Evolutionary conservation across 1,140 invertebrate species (phyloP).

Genomic region (Pseudomyrmex sp.): DNA sequence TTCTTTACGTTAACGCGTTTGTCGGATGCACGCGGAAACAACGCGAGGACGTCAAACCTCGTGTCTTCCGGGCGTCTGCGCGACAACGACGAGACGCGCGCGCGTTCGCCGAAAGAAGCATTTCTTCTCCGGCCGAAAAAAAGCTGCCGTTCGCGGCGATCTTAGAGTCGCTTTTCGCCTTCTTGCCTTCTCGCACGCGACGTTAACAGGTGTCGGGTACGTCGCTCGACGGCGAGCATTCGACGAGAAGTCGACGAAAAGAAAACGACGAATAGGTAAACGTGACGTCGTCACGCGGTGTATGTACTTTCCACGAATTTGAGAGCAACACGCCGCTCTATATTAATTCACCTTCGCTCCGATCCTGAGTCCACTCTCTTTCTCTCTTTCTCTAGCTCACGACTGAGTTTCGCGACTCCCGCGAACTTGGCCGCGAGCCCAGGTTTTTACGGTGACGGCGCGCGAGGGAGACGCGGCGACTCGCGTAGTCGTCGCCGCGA

Average conservation of each 20-base stretch:
- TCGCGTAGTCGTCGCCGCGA: slow-evolving; percentile 53
- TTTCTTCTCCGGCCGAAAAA: neutral
- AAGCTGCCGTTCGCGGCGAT: no score
- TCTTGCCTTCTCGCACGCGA: neutral
- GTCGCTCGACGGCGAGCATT: no score
- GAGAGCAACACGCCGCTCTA: neutral
- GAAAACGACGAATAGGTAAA: neutral
- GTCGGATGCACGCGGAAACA: neutral
- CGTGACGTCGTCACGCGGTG: neutral
- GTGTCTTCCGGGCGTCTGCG: neutral
- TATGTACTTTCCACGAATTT: slow-evolving; percentile 5
- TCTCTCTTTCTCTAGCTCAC: neutral
- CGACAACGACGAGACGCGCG: no score
- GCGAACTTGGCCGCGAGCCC: slow-evolving; percentile 34
- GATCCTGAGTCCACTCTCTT: neutral
- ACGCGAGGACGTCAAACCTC: neutral
- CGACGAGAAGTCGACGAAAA: neutral
- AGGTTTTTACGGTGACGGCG: slow-evolving; percentile 18
- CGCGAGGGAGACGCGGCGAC: slow-evolving; percentile 33
- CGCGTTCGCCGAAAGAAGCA: neutral
- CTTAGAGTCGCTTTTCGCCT: neutral
- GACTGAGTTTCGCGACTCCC: neutral
- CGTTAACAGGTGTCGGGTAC: neutral
- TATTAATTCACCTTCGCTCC: slow-evolving; percentile 21
- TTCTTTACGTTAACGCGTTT: neutral